Conservation (phyloP, 2,888 invertebrate species). For the Troides helena region DNA sequence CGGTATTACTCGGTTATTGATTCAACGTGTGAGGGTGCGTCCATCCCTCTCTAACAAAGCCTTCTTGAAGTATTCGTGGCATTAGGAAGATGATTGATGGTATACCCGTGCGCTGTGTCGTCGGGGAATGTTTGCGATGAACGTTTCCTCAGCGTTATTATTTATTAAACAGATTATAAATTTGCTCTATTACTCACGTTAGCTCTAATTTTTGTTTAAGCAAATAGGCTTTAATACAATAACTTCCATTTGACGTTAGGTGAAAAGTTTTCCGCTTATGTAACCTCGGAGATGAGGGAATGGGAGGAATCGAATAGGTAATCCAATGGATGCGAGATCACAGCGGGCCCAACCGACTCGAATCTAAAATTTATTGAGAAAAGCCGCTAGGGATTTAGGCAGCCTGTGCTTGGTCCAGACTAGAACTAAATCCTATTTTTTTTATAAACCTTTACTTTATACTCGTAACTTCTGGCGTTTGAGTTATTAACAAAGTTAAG, state of each 20-base stretch:
- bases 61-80: constrained; percentile 18
- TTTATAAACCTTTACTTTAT: no score
- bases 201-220: no score
- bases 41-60: constrained; percentile 17
- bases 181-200: not conserved
- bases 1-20: constrained; percentile 15
- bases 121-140: not conserved
- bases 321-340: not conserved
- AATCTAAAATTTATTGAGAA: not conserved
- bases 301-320: no score
- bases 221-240: no score
- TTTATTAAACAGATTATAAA: not conserved
- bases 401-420: no score
- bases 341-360: not conserved
- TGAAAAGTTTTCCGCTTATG: no score
- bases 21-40: constrained; percentile 5
- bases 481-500: no score
- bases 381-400: not conserved
- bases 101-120: constrained; percentile 10
- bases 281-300: no score
- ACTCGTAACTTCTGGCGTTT: no score
- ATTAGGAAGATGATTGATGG: constrained; percentile 18
- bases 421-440: no score
- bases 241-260: no score
- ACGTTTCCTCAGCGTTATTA: not conserved